A percentile compares a stretch with the other conserved stretches of the same genome.
phyloP scores from a whole-genome alignment of 2,113 vertebrate genomes.

The Nerophis lumbriciformis region DNA sequence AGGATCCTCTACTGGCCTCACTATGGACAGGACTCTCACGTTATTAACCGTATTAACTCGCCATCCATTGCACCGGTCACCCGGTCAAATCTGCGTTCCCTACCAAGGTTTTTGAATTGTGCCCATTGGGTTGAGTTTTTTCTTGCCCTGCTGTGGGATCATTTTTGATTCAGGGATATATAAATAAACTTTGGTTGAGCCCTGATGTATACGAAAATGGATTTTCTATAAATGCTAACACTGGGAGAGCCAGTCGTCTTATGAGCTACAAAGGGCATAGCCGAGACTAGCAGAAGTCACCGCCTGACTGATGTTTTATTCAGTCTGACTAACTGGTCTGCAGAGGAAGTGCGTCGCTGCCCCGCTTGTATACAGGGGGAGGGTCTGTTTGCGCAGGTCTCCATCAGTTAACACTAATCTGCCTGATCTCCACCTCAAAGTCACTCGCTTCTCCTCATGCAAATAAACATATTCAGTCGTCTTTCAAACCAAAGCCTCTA shows the following conservation, averaged over 20 bases:
- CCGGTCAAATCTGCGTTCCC: too few species aligned
- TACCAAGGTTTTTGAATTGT: too few species aligned
- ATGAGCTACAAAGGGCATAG: neutral
- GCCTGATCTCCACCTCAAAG: conserved; percentile 69
- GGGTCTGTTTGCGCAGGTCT: conserved; percentile 65
- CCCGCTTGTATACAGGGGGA: conserved; percentile 47
- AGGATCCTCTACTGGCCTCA: too few species aligned
- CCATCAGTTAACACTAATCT: conserved; percentile 65
- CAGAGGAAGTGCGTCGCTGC: conserved; percentile 42
- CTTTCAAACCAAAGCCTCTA: conserved; percentile 60
- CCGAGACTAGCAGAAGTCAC: conserved; percentile 28
- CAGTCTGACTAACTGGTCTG: conserved; percentile 34
- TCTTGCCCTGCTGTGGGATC: too few species aligned
- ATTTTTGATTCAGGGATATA: too few species aligned
- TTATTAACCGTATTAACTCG: too few species aligned
- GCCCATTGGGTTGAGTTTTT: too few species aligned
- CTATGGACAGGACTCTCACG: too few species aligned
- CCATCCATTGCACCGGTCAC: too few species aligned
- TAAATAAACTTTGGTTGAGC: too few species aligned
- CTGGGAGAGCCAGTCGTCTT: neutral
- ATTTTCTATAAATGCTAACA: too few species aligned
- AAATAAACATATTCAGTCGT: conserved; percentile 64
- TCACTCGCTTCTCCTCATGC: conserved; percentile 60
- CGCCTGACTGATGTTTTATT: conserved; percentile 30
- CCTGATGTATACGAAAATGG: too few species aligned